A percentile compares a stretch with the other conserved stretches of the same genome.
Evolutionary conservation across 2,888 invertebrate species (phyloP).

Genomic region (Aspidapion aeneum): DNA sequence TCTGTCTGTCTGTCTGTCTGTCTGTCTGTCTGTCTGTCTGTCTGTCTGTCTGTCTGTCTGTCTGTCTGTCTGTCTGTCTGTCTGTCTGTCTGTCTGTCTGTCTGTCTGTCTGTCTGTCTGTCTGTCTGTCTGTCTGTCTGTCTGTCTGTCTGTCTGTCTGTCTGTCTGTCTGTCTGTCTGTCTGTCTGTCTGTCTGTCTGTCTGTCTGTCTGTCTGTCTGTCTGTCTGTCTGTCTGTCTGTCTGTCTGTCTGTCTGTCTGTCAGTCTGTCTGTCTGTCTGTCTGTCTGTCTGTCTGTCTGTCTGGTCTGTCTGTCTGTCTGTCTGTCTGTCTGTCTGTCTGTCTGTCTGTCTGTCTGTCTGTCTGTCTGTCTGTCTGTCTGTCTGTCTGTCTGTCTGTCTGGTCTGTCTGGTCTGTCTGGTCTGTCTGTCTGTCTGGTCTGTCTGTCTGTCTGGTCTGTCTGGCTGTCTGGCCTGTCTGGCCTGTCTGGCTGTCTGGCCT

Average conservation of each 20-base stretch:
- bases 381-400: too few relatives aligned
- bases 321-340: too few relatives aligned
- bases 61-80: conserved; percentile 19
- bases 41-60: conserved; percentile 18
- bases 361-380: conserved; percentile 16
- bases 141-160: conserved; percentile 16
- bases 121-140: conserved; percentile 16
- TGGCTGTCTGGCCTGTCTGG: too few relatives aligned
- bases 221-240: conserved; percentile 16
- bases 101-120: conserved; percentile 18
- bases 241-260: conserved; percentile 17
- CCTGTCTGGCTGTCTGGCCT: too few relatives aligned
- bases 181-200: conserved; percentile 14
- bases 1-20: conserved; percentile 16
- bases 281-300: too few relatives aligned
- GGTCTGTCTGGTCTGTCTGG: too few relatives aligned
- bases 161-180: too few relatives aligned
- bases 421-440: too few relatives aligned
- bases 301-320: too few relatives aligned
- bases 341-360: conserved; percentile 16
- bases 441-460: too few relatives aligned
- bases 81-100: conserved; percentile 18
- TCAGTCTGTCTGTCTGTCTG: conserved; percentile 15
- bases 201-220: conserved; percentile 16
- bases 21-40: too few relatives aligned